A percentile compares a stretch with the other conserved stretches of the same genome.
Evolutionary conservation across 1,140 invertebrate species (phyloP).

Genomic region (Scaptomyza graminum): DNA sequence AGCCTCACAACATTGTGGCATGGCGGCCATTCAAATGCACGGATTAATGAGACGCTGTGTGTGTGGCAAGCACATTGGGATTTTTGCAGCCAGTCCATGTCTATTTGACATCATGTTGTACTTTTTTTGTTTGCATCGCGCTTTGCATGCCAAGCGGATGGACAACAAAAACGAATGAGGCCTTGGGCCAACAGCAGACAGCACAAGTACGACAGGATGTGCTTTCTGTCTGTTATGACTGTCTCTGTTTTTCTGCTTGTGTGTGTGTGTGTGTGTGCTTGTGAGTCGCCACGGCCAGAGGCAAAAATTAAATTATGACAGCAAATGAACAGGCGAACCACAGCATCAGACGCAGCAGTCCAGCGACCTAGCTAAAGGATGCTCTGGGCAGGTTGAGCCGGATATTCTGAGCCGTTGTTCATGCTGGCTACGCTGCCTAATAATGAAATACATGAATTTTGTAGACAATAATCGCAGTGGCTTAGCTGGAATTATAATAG

Average conservation of each 20-base stretch:
- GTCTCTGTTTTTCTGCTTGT: neutral
- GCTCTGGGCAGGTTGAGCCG: conserved; percentile 34
- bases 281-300: conserved; percentile 47
- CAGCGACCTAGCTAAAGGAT: neutral
- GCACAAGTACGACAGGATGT: conserved; percentile 45
- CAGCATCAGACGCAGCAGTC: neutral
- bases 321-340: conserved; percentile 69
- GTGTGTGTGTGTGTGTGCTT: neutral
- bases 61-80: conserved; percentile 44
- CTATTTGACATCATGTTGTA: conserved; percentile 38
- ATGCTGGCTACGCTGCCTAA: conserved; percentile 49
- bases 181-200: conserved; percentile 17
- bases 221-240: conserved; percentile 22
- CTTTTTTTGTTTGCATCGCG: conserved; percentile 4
- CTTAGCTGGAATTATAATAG: conserved; percentile 73
- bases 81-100: conserved; percentile 43
- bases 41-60: conserved; percentile 72
- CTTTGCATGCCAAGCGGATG: conserved; percentile 24
- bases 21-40: conserved; percentile 68
- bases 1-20: conserved; percentile 55
- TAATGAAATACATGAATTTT: conserved; percentile 82
- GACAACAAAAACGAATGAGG: conserved; percentile 13
- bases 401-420: conserved; percentile 54
- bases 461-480: conserved; percentile 76
- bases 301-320: conserved; percentile 81